Conservation (phyloP, 2,888 invertebrate genomes). For the Tiliacea aurago region DNA sequence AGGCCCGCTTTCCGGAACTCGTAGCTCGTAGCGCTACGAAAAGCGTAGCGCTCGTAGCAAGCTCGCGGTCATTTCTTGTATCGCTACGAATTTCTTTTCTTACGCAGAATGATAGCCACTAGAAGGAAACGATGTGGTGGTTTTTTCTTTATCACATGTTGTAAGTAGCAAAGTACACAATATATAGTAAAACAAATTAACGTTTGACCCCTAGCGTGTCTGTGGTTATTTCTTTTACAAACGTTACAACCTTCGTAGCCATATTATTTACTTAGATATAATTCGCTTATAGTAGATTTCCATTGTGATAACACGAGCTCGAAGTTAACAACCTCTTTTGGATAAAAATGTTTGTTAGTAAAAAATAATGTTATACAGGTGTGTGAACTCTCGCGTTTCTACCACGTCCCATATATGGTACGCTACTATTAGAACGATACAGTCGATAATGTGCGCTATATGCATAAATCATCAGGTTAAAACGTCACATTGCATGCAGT, state of each 20-base stretch:
- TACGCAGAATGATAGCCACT: constrained; percentile 6
- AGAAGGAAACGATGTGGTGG: not conserved
- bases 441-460: constrained; percentile 5
- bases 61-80: constrained; percentile 25
- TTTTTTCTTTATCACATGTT: constrained; percentile 12
- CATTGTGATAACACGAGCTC: constrained; percentile 49
- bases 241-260: constrained; percentile 36
- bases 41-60: constrained; percentile 55
- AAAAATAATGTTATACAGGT: constrained; percentile 30
- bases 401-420: constrained; percentile 14
- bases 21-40: constrained; percentile 55
- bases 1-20: constrained; percentile 11
- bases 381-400: constrained; percentile 50
- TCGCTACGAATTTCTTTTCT: constrained; percentile 36
- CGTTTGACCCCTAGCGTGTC: constrained; percentile 48
- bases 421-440: not conserved
- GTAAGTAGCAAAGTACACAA: not conserved
- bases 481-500: constrained; percentile 40
- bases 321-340: constrained; percentile 55
- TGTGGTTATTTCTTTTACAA: constrained; percentile 33
- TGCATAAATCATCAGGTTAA: constrained; percentile 22
- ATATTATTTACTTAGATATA: constrained; percentile 54
- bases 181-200: constrained; percentile 20
- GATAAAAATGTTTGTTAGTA: constrained; percentile 20
- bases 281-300: constrained; percentile 47